These are phyloP conservation scores for Propithecus perrieri DNA, from an alignment of 2,797 vertebrate species.

Conservation along the genomic window DNA sequence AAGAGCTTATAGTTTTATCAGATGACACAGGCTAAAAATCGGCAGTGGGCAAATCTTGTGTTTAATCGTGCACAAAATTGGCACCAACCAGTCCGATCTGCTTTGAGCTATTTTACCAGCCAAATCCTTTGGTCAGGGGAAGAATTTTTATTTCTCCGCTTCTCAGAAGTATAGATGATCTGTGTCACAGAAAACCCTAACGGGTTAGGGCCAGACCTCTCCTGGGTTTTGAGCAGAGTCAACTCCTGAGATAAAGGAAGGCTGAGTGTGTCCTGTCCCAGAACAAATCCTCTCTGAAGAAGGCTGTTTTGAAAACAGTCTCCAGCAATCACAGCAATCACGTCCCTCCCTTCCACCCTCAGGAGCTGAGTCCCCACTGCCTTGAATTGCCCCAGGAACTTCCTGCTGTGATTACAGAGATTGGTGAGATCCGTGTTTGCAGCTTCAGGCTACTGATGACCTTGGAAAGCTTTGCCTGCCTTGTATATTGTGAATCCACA, in stretches of 20 bases:
- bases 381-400: not conserved
- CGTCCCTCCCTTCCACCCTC: not conserved
- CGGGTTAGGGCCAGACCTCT: not conserved
- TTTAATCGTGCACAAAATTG: constrained; percentile 19
- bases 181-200: not conserved
- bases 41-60: constrained; percentile 1
- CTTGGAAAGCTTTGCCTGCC: constrained; percentile 8
- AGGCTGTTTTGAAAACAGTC: not conserved
- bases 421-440: not conserved
- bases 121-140: constrained; percentile 27
- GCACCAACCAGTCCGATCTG: not conserved
- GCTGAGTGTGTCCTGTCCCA: not conserved
- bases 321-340: not conserved
- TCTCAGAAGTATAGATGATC: constrained; percentile 14
- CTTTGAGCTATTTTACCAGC: constrained; percentile 41
- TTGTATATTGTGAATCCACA: not conserved
- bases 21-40: not conserved
- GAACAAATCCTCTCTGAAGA: not conserved
- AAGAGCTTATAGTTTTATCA: constrained; percentile 38
- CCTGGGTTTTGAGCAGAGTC: not conserved
- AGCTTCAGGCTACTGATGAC: constrained; percentile 21
- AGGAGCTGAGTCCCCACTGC: not conserved
- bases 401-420: not conserved
- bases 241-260: constrained; percentile 22
- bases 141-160: constrained; percentile 25